A percentile compares a stretch with the other conserved stretches of the same genome.
These are phyloP conservation scores for Phaonia tiefii DNA, from an alignment of 2,888 invertebrate species.

Conservation along the genomic window DNA sequence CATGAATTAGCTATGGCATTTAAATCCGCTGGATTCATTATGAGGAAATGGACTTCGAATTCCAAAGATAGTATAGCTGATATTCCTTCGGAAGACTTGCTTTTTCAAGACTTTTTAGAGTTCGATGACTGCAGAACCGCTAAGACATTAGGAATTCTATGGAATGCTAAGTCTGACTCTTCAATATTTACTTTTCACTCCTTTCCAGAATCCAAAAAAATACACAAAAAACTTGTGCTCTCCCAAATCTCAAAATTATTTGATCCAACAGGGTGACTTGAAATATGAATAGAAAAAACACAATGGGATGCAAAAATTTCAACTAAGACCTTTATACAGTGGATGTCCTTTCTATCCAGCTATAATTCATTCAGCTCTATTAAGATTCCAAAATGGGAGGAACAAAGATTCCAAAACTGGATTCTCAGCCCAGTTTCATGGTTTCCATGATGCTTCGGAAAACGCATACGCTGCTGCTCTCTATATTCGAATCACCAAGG, in stretches of 20 bases:
- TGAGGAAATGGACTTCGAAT: no score
- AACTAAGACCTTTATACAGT: not conserved
- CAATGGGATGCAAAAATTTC: not conserved
- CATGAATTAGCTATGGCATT: constrained; percentile 11
- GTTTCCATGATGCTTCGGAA: constrained; percentile 10
- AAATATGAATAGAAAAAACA: not conserved
- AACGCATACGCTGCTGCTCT: constrained; percentile 6
- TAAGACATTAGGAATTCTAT: not conserved
- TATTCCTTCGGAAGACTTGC: not conserved
- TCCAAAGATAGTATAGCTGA: not conserved
- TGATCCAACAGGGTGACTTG: constrained; percentile 14
- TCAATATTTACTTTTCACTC: not conserved
- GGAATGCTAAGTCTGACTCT: not conserved
- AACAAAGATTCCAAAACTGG: no score
- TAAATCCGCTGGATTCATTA: constrained; percentile 22
- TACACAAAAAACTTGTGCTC: not conserved
- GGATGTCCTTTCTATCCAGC: constrained; percentile 38
- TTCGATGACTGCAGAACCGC: no score
- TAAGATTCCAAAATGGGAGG: constrained; percentile 57
- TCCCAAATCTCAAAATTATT: not conserved
- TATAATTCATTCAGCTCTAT: constrained; percentile 45
- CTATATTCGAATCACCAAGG: not conserved
- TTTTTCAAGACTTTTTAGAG: not conserved
- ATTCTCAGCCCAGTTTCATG: not conserved
- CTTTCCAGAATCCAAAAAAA: not conserved